These are phyloP conservation scores for Pteronotus mesoamericanus DNA, from an alignment of 2,797 vertebrate genomes.

Conservation along the genomic window DNA sequence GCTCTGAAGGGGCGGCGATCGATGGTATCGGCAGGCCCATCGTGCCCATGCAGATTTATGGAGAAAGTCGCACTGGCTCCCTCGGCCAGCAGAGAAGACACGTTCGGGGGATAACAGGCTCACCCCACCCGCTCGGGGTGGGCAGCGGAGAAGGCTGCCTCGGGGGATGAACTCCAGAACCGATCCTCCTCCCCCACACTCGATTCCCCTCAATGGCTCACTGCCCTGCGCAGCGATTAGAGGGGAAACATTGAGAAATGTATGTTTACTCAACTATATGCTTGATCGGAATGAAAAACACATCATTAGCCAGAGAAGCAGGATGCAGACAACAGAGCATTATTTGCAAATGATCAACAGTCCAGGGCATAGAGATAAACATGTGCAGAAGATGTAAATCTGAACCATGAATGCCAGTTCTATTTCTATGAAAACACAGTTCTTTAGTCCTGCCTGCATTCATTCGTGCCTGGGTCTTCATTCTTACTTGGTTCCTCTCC, in stretches of 20 bases:
- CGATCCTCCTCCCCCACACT: background rate
- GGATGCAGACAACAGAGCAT: conserved; percentile 67
- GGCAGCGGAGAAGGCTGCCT: background rate
- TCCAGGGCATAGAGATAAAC: conserved; percentile 24
- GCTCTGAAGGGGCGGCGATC: background rate
- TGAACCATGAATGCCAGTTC: background rate
- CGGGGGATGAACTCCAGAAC: background rate
- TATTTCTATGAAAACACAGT: background rate
- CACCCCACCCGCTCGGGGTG: background rate
- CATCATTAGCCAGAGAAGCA: conserved; percentile 64
- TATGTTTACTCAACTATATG: conserved; percentile 56
- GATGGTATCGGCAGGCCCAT: background rate
- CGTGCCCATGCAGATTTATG: background rate
- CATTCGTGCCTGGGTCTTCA: background rate
- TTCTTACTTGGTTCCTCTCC: background rate
- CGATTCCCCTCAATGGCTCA: conserved; percentile 9
- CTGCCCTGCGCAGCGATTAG: conserved; percentile 19
- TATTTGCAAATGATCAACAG: conserved; percentile 62
- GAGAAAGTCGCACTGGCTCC: background rate
- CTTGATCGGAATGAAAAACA: conserved; percentile 57
- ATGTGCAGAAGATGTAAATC: conserved; percentile 41
- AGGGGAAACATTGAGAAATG: conserved; percentile 55
- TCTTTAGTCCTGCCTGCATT: background rate
- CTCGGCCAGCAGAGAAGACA: background rate
- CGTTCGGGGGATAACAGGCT: rapidly evolving